phyloP scores from a whole-genome alignment of 2,888 invertebrate species.

The Elgonia sp. region DNA sequence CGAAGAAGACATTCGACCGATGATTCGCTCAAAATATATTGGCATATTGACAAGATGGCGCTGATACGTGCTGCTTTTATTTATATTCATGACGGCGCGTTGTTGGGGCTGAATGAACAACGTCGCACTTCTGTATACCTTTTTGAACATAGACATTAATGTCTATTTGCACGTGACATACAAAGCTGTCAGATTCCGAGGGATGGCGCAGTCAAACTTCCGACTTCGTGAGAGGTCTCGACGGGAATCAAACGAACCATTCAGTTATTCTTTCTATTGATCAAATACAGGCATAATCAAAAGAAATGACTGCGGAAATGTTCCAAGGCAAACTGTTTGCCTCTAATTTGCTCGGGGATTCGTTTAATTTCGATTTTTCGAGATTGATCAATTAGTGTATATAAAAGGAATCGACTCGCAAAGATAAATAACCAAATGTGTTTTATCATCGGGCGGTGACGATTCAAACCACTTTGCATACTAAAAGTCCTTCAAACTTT shows the following conservation, averaged over 20 bases:
- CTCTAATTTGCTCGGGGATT: neutral
- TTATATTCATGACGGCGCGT: conserved; percentile 32
- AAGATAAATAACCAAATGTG: conserved; percentile 3
- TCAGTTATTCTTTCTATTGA: conserved; percentile 7
- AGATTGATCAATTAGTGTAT: too few relatives aligned
- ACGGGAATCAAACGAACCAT: conserved; percentile 33
- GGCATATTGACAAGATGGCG: conserved; percentile 21
- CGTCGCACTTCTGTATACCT: conserved; percentile 11
- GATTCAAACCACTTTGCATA: conserved; percentile 15
- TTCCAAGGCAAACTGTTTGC: neutral
- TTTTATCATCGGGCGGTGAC: neutral
- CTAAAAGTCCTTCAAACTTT: conserved; percentile 6
- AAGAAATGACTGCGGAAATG: neutral
- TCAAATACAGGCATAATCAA: conserved; percentile 19
- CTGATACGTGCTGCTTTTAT: conserved; percentile 15
- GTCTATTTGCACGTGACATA: conserved; percentile 40
- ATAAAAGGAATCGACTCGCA: too few relatives aligned
- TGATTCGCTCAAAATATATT: too few relatives aligned
- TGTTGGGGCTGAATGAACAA: conserved; percentile 14
- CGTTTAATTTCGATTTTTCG: neutral
- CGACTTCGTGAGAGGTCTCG: conserved; percentile 20
- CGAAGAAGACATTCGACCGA: too few relatives aligned
- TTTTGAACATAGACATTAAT: conserved; percentile 33
- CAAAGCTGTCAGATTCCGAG: neutral
- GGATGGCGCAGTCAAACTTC: neutral